Evolutionary conservation across 2,888 invertebrate species (phyloP).

Genomic region (Lamellibrachia columna): DNA sequence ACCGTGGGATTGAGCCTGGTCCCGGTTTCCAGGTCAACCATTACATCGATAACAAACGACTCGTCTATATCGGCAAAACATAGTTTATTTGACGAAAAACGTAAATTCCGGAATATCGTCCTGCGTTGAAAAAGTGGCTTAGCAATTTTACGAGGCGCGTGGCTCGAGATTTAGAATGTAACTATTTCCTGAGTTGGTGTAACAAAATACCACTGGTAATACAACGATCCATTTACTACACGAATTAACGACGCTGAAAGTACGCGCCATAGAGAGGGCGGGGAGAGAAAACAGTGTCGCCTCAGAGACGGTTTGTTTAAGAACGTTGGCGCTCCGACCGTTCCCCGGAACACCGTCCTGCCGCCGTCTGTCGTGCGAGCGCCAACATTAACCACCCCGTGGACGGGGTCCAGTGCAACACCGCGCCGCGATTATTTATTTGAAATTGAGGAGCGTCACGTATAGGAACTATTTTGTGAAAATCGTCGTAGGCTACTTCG

Average conservation of each 20-base stretch:
- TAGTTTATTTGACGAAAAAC: no score
- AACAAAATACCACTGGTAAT: not conserved
- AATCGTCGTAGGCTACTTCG: no score
- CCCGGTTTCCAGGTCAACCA: no score
- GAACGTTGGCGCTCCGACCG: not conserved
- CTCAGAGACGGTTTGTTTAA: not conserved
- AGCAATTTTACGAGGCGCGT: no score
- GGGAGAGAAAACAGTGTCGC: constrained; percentile 6
- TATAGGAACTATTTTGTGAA: no score
- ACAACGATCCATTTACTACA: not conserved
- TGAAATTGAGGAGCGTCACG: no score
- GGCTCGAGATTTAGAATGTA: no score
- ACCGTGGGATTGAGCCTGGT: no score
- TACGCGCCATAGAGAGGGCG: not conserved
- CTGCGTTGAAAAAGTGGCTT: no score
- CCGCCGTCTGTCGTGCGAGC: not conserved
- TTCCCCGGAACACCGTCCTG: not conserved
- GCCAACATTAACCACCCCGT: not conserved
- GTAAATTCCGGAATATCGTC: no score
- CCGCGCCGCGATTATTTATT: no score
- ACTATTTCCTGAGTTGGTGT: not conserved
- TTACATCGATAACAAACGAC: not conserved
- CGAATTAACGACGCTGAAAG: not conserved
- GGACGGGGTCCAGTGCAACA: no score
- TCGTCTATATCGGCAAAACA: not conserved